A percentile compares a stretch with the other conserved stretches of the same genome.
These are phyloP conservation scores for Danio kyathit DNA, from an alignment of 2,797 vertebrate genomes.

Conservation along the genomic window DNA sequence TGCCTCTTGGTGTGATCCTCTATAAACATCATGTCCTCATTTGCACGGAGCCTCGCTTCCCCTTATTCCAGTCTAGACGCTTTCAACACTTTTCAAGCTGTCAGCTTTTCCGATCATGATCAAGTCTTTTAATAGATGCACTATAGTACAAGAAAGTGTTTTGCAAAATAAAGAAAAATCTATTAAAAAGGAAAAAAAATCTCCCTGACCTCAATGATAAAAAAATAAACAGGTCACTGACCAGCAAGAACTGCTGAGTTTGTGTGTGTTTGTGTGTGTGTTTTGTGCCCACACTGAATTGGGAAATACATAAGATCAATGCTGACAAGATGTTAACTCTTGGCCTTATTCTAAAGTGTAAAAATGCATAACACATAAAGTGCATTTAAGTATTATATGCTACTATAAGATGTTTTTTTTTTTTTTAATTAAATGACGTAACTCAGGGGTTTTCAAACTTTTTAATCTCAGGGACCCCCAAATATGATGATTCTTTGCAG, in stretches of 20 bases:
- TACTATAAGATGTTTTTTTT: too few relatives aligned
- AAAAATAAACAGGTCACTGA: constrained; percentile 17
- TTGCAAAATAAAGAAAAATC: not conserved
- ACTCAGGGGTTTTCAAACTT: too few relatives aligned
- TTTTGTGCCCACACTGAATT: not conserved
- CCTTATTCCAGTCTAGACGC: constrained; percentile 50
- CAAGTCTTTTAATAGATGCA: constrained; percentile 32
- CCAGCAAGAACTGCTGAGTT: not conserved
- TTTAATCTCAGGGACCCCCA: too few relatives aligned
- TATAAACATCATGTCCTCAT: constrained; percentile 34
- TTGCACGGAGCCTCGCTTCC: constrained; percentile 54
- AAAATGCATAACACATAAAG: not conserved
- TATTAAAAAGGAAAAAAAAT: not conserved
- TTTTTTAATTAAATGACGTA: too few relatives aligned
- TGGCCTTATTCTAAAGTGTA: too few relatives aligned
- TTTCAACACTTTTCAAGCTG: constrained; percentile 34
- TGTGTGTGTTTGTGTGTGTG: too few relatives aligned
- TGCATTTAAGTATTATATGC: not conserved
- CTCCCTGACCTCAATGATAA: not conserved
- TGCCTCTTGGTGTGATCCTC: constrained; percentile 47
- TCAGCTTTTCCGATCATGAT: constrained; percentile 2
- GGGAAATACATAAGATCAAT: not conserved
- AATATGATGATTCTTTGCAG: too few relatives aligned
- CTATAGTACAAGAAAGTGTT: constrained; percentile 17
- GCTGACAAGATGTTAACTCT: not conserved